phyloP scores from a whole-genome alignment of 1,140 invertebrate species.

The Zaprionus gabonicus region DNA sequence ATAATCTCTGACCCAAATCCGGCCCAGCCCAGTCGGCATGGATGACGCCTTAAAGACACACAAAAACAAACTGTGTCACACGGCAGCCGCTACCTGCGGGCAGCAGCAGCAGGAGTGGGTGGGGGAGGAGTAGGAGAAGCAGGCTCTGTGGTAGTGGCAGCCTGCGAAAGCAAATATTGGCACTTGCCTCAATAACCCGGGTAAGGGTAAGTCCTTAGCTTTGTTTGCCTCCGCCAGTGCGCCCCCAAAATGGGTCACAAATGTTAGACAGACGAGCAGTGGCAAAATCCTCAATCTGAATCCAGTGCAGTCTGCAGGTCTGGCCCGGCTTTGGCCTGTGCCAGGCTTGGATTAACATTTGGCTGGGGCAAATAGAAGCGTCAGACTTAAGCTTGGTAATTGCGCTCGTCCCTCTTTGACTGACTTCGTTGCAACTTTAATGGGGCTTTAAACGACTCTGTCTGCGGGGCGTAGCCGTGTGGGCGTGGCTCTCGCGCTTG shows the following conservation, averaged over 20 bases:
- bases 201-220: slow-evolving; percentile 53
- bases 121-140: neutral
- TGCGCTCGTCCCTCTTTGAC: slow-evolving; percentile 13
- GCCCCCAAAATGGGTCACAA: slow-evolving; percentile 64
- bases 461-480: neutral
- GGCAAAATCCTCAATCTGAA: slow-evolving; percentile 2
- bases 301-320: slow-evolving; percentile 2
- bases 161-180: slow-evolving; percentile 72
- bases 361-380: slow-evolving; percentile 49
- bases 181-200: slow-evolving; percentile 80
- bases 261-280: slow-evolving; percentile 17
- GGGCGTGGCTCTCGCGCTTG: slow-evolving; percentile 72
- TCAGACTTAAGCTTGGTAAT: slow-evolving; percentile 39
- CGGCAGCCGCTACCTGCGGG: slow-evolving; percentile 33
- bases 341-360: slow-evolving; percentile 30
- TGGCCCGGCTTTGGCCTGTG: slow-evolving; percentile 10
- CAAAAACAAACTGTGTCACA: slow-evolving; percentile 77
- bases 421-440: slow-evolving; percentile 57
- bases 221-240: slow-evolving; percentile 19
- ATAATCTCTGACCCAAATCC: slow-evolving; percentile 80
- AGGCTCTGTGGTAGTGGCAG: neutral
- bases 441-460: slow-evolving; percentile 38
- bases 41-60: slow-evolving; percentile 73
- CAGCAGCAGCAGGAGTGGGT: neutral
- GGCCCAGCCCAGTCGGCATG: slow-evolving; percentile 11